A percentile compares a stretch with the other conserved stretches of the same genome.
Conservation (phyloP, 2,797 vertebrate genomes). For the Pantherophis alleghaniensis region DNA sequence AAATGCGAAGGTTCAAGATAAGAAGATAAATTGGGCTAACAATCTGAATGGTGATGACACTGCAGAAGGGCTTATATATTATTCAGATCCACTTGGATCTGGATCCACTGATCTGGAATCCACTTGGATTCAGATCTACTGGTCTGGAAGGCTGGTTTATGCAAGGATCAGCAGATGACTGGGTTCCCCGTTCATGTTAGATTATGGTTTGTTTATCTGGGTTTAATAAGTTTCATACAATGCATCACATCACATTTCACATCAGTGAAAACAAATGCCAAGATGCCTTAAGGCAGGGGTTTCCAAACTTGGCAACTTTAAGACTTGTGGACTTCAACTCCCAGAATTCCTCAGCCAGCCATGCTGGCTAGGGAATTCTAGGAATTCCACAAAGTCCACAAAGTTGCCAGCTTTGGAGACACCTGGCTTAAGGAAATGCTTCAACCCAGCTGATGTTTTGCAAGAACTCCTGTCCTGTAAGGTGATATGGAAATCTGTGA, state of each 20-base stretch:
- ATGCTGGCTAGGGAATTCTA: not conserved
- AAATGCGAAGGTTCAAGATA: not conserved
- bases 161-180: not conserved
- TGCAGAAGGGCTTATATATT: not conserved
- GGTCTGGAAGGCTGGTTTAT: not conserved
- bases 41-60: not conserved
- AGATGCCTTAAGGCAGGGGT: not conserved
- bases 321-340: not conserved
- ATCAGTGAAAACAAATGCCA: not conserved
- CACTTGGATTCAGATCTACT: not conserved
- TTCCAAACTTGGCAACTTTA: not conserved
- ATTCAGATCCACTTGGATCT: not conserved
- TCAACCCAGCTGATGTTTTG: not conserved
- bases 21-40: not conserved
- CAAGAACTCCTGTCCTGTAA: not conserved
- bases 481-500: not conserved
- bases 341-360: not conserved
- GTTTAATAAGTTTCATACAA: not conserved
- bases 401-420: not conserved
- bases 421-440: not conserved
- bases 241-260: no score
- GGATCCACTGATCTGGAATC: not conserved
- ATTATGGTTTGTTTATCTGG: not conserved
- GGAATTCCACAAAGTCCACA: not conserved
- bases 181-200: not conserved